These are phyloP conservation scores for Catharus minimus DNA, from an alignment of 2,113 vertebrate genomes.

Conservation along the genomic window DNA sequence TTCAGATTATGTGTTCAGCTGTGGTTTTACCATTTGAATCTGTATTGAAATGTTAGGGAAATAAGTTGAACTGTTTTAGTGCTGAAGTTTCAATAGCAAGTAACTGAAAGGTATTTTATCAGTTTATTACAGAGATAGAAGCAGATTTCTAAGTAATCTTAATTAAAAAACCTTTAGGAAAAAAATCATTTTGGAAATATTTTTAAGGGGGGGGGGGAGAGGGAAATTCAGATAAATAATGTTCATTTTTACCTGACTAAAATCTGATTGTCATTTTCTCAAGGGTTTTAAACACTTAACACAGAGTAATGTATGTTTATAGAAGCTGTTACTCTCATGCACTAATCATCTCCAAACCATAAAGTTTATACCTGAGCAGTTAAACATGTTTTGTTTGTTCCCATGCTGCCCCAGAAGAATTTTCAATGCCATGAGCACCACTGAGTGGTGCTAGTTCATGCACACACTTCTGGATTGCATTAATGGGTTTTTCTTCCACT, in stretches of 20 bases:
- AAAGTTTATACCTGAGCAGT: not conserved
- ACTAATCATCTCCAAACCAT: not conserved
- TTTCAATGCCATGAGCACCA: not conserved
- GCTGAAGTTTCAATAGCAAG: not conserved
- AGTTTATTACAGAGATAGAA: not conserved
- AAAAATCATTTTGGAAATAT: not conserved
- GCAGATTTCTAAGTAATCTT: not conserved
- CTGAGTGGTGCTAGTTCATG: not conserved
- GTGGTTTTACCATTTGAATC: not conserved
- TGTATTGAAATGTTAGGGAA: not conserved
- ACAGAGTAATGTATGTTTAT: not conserved
- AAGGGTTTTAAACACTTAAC: not conserved
- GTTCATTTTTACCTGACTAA: not conserved
- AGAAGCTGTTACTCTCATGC: not conserved
- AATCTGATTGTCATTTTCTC: not conserved
- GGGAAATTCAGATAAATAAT: not conserved
- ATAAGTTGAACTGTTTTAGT: not conserved
- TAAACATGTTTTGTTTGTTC: fast-evolving
- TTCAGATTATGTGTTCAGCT: not conserved
- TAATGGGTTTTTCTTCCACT: not conserved
- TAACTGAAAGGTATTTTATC: not conserved
- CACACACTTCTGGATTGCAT: not conserved
- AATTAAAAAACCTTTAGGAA: not conserved
- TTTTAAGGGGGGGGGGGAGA: not conserved
- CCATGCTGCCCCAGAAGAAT: not conserved